Percentiles rank a stretch among this genome's conserved stretches.
Evolutionary conservation across 2,888 invertebrate species (phyloP).

Genomic region (Siphonodentalium dalli): DNA sequence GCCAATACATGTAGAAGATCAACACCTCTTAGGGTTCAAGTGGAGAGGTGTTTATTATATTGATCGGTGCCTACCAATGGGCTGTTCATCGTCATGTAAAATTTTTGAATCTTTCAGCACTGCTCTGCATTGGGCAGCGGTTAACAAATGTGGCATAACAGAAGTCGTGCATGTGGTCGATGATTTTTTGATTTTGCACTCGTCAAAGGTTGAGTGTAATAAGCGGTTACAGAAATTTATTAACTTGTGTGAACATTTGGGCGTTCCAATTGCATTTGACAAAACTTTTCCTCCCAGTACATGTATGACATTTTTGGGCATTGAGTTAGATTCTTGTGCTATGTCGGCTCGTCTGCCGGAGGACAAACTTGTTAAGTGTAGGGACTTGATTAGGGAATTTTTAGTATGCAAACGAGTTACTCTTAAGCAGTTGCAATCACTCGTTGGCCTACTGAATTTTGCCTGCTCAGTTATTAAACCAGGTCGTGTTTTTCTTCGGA

Average conservation of each 20-base stretch:
- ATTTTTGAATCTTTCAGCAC: conserved; percentile 13
- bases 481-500: conserved; percentile 2
- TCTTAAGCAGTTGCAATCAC: conserved; percentile 1
- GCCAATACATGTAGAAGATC: neutral
- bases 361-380: conserved; percentile 1
- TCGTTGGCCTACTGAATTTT: conserved; percentile 7
- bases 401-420: neutral
- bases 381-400: neutral
- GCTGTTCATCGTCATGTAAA: too few species aligned
- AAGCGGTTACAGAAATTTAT: neutral
- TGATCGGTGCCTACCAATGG: conserved; percentile 11
- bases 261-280: neutral
- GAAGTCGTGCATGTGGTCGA: conserved; percentile 9
- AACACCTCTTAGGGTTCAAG: conserved; percentile 1
- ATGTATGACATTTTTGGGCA: neutral
- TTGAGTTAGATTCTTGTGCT: neutral
- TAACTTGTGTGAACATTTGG: neutral
- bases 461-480: conserved; percentile 9
- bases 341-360: neutral
- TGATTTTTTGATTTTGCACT: conserved; percentile 8
- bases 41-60: conserved; percentile 3
- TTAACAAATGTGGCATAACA: neutral
- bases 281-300: neutral
- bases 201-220: neutral
- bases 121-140: conserved; percentile 12